These are phyloP conservation scores for Spheniscus mendiculus DNA, from an alignment of 2,113 vertebrate genomes.

Conservation along the genomic window DNA sequence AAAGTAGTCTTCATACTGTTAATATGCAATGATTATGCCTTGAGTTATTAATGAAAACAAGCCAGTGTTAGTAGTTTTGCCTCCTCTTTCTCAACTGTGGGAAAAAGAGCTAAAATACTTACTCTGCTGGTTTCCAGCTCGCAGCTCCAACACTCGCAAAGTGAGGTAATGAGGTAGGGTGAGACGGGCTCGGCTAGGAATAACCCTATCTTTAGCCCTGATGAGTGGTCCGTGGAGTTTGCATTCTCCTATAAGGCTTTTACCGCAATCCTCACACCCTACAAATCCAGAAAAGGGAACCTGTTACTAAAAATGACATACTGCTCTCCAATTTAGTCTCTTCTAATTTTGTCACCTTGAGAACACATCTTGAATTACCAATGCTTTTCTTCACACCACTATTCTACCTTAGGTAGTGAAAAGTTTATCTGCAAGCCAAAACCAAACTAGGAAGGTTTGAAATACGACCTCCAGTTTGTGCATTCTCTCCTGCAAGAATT, in stretches of 20 bases:
- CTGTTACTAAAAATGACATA: constrained; percentile 23
- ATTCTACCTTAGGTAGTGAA: not conserved
- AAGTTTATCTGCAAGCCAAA: not conserved
- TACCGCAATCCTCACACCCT: constrained; percentile 70
- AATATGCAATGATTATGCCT: not conserved
- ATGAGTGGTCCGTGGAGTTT: constrained; percentile 62
- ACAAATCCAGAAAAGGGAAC: constrained; percentile 49
- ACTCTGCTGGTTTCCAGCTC: constrained; percentile 66
- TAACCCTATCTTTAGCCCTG: constrained; percentile 62
- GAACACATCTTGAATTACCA: not conserved
- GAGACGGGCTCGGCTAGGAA: constrained; percentile 66
- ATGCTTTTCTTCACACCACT: not conserved
- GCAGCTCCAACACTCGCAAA: constrained; percentile 64
- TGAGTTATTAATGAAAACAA: not conserved
- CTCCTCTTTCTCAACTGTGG: not conserved
- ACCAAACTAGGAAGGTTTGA: not conserved
- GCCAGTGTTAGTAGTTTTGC: not conserved
- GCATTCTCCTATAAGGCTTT: constrained; percentile 66
- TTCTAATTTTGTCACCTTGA: constrained; percentile 1
- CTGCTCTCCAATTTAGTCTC: not conserved
- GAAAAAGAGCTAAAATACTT: constrained; percentile 39
- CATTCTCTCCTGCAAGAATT: not conserved
- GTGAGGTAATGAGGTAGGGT: constrained; percentile 68
- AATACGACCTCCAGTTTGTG: not conserved
- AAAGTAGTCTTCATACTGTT: not conserved